Evolutionary conservation across 2,888 invertebrate species (phyloP), one percentile per base, ranked within the genome.

Genomic region (Cheilosia impressa): DNA sequence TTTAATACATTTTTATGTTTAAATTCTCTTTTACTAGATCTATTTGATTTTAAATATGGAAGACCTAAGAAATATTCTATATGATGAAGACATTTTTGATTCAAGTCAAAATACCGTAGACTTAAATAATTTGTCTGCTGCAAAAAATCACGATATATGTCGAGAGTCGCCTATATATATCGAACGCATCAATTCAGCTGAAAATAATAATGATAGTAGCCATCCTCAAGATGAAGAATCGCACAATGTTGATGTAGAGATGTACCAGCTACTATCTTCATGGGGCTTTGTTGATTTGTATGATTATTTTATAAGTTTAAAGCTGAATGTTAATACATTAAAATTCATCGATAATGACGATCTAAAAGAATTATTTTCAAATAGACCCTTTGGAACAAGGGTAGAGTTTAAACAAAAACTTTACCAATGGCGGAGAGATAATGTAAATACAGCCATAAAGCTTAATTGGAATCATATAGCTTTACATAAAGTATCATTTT

Each of bases 281-380:
- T 58, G 58, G 58, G 58, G 58, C 17, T 58, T 58, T 38, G 58
- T 58, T 58, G 58, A 58, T 22, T 41, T 58, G 13, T 58, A 43
- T n/a, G 58, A 58, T 5, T 19, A 58, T 41, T 58, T 58, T 22
- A 15, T 13, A 58, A 58, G 41, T 41, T 22, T 38, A 6, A 58
- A 41, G 24, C 41, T 58, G 19, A 58, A 13, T 38, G 41, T 58
- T 15, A 24, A 58, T 15, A 41, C 34, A 15, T 41, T 58, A 22
- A 58, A 41, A 58, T 38, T 41, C 13, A 58, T 58, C 34, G 57
- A 57, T 38, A 57, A 57, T 57, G 57, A 57, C 2, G 57, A 57
- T 57, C n/a, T 17, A 10, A 58, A 41, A 43, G 58, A 58, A 15
- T 17, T 58, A 7, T 58, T 58, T 62, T 15, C 41, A 19, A 58